These are phyloP conservation scores for Drosophila atroscutellata DNA, from an alignment of 2,888 invertebrate species.

Conservation along the genomic window DNA sequence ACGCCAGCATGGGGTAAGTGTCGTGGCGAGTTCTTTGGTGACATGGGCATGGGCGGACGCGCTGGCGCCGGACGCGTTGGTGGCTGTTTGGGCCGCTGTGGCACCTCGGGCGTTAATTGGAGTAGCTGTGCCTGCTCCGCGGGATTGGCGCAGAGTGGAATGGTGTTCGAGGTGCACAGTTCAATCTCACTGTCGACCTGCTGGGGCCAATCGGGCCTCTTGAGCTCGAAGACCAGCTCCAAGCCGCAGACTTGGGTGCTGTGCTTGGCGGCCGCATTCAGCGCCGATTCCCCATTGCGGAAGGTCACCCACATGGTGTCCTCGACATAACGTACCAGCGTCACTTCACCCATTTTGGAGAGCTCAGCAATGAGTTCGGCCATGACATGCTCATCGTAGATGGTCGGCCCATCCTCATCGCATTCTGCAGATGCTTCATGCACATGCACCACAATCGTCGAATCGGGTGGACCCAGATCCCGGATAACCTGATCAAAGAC, in stretches of 20 bases:
- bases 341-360: slow-evolving; percentile 94
- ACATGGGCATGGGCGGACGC: slow-evolving; percentile 86
- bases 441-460: slow-evolving; percentile 92
- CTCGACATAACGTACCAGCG: slow-evolving; percentile 95
- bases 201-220: slow-evolving; percentile 94
- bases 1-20: slow-evolving; percentile 86
- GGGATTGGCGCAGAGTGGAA: slow-evolving; percentile 88
- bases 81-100: slow-evolving; percentile 85
- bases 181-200: slow-evolving; percentile 93
- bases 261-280: slow-evolving; percentile 89
- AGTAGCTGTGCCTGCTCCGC: slow-evolving; percentile 82
- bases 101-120: slow-evolving; percentile 86
- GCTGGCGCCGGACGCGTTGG: slow-evolving; percentile 86
- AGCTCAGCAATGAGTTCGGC: slow-evolving; percentile 92
- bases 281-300: slow-evolving; percentile 94
- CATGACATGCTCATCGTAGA: slow-evolving; percentile 93
- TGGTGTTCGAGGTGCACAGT: slow-evolving; percentile 93
- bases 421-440: slow-evolving; percentile 86
- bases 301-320: slow-evolving; percentile 97
- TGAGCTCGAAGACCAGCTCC: slow-evolving; percentile 90
- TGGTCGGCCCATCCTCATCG: slow-evolving; percentile 86
- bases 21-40: slow-evolving; percentile 86
- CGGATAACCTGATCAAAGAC: slow-evolving; percentile 92
- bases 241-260: slow-evolving; percentile 88
- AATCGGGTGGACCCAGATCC: slow-evolving; percentile 97